Evolutionary conservation across 2,113 vertebrate genomes (phyloP), one percentile per base, ranked within the genome.

Genomic region (Pterocles gutturalis): DNA sequence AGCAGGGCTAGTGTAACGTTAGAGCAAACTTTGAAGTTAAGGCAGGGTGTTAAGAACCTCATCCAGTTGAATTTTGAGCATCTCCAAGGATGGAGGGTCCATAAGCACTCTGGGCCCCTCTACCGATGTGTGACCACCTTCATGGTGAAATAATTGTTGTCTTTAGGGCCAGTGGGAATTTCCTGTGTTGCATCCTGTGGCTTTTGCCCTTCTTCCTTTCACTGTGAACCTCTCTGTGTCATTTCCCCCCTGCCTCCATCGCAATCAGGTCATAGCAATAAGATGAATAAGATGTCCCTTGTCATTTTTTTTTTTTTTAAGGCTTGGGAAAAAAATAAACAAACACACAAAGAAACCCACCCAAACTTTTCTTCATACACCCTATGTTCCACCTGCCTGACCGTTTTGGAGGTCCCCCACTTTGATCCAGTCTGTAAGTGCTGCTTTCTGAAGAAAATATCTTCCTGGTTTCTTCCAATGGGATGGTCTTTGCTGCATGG

Each of bases 51-150:
- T 67, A 71, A 82, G 45, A 45, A 34, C 5, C 9, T 86, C 18
- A 60, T 45, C 29, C 24, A 41, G 11, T 22, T 62, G 55, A 53
- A 66, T n/a, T 67, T 38, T 48, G 26, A 72, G 55, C 48, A 58
- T 46, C 26, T 41, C 58, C 9, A 16, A 77, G 24, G 17, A 19
- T 22, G 29, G 14, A 73, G 11, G 2, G 10, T 64, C 29, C 19
- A 3, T 41, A 31, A 0, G 0, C 7, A 38, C 33, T 86, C 21
- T 69, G 49, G 5, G 9, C 28, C 4, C 9, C 9, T 57, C 45
- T 92, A 2, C 49, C 73, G 62, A 6, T 66, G 17, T 69, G 48
- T 78, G 28, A 46, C 31, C 20, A 81, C 7, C 11, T 76, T 57
- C 13, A 9, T 34, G 21, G 13, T 57, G 36, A 69, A 67, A 61